phyloP scores from a whole-genome alignment of 2,113 vertebrate genomes.

The Phyllostomus discolor region DNA sequence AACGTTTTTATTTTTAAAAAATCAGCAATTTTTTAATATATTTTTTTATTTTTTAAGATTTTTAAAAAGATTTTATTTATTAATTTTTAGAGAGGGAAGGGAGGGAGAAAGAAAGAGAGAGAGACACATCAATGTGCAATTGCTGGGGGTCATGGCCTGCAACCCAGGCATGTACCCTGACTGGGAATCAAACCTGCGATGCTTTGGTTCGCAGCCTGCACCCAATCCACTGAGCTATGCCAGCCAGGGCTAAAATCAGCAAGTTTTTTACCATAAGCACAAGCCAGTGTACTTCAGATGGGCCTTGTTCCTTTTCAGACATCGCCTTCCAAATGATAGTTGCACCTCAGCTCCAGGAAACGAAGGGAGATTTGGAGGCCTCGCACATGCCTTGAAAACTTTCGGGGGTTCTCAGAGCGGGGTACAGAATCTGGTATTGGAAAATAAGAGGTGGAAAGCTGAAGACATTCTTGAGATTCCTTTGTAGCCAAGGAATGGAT shows the following conservation, averaged over 20 bases:
- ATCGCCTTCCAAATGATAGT: neutral
- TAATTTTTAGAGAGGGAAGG: no score
- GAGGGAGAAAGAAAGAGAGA: no score
- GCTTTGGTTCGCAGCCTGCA: no score
- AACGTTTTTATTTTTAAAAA: neutral
- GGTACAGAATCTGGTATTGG: slow-evolving; percentile 27
- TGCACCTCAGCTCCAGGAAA: neutral
- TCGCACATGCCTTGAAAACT: neutral
- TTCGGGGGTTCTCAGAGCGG: neutral
- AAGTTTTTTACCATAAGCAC: neutral
- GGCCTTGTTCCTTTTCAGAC: neutral
- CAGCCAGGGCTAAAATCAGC: neutral
- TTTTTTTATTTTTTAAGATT: no score
- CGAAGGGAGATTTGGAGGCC: neutral
- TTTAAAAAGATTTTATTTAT: no score
- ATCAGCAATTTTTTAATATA: neutral
- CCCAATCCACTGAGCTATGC: no score
- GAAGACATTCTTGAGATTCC: slow-evolving; percentile 50
- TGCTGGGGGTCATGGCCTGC: no score
- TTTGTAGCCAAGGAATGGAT: slow-evolving; percentile 58
- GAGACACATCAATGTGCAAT: no score
- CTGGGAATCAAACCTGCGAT: no score
- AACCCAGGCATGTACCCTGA: no score
- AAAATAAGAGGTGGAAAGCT: slow-evolving; percentile 32
- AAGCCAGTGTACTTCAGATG: neutral